Evolutionary conservation across 2,888 invertebrate species (phyloP).

Genomic region (Geophilus truncorum): DNA sequence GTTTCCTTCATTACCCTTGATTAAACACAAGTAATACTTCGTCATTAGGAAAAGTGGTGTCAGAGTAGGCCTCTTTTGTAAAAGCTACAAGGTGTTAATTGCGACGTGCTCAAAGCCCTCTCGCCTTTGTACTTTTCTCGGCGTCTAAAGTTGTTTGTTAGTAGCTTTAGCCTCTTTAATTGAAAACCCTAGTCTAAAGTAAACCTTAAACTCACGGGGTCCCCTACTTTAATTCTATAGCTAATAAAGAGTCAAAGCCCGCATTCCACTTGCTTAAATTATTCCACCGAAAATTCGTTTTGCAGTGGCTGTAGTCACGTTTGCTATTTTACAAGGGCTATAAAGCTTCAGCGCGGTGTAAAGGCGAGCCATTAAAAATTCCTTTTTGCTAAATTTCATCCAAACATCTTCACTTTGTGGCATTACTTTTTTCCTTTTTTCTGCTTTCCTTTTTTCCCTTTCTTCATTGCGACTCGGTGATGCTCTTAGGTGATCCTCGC

Average conservation of each 20-base stretch:
- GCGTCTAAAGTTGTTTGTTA: neutral
- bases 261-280: neutral
- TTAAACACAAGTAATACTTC: neutral
- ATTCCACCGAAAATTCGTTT: neutral
- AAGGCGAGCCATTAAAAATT: neutral
- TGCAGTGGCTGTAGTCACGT: neutral
- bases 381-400: neutral
- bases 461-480: neutral
- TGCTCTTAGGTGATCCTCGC: neutral
- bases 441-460: neutral
- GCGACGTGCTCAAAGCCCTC: neutral
- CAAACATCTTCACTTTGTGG: neutral
- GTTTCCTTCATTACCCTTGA: constrained; percentile 12
- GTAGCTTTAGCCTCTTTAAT: neutral
- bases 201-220: neutral
- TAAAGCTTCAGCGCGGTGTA: neutral
- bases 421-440: neutral
- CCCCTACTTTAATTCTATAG: neutral
- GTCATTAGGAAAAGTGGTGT: neutral
- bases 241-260: neutral
- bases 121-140: neutral
- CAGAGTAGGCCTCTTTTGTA: neutral
- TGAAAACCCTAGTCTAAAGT: neutral
- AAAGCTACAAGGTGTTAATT: neutral
- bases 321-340: neutral